Percentiles rank a stretch among this genome's conserved stretches.
Evolutionary conservation across 2,113 vertebrate species (phyloP).

Genomic region (Syngnathus scovelli): DNA sequence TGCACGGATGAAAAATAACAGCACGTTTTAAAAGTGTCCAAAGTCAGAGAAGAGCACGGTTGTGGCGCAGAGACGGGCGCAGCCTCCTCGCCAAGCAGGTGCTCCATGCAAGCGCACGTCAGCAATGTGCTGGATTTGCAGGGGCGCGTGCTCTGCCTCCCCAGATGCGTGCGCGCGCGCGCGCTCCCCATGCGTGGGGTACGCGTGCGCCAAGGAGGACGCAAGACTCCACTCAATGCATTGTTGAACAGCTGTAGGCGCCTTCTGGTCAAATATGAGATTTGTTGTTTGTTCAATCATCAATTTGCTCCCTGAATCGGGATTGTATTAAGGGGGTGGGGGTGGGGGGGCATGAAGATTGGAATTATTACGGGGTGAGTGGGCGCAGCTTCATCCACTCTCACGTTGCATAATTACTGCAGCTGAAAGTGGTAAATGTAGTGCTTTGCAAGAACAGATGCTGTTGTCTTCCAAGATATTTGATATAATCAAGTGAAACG

Average conservation of each 20-base stretch:
- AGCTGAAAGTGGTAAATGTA: slow-evolving; percentile 23
- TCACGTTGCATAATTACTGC: slow-evolving; percentile 57
- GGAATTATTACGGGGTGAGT: slow-evolving; percentile 47
- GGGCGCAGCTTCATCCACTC: slow-evolving; percentile 44
- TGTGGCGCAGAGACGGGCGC: neutral
- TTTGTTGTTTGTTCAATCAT: slow-evolving; percentile 3
- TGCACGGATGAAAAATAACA: neutral
- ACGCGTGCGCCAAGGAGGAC: slow-evolving; percentile 13
- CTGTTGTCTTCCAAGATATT: slow-evolving; percentile 6
- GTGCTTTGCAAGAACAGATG: slow-evolving; percentile 1
- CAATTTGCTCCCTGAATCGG: slow-evolving; percentile 7
- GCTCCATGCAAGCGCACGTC: slow-evolving; percentile 39
- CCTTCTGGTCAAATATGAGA: slow-evolving; percentile 18
- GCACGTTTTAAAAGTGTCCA: slow-evolving; percentile 17
- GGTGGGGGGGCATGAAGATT: slow-evolving; percentile 31
- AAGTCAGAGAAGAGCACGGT: neutral
- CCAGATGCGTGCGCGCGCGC: slow-evolving; percentile 48
- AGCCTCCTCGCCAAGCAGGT: slow-evolving; percentile 11
- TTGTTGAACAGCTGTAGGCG: slow-evolving; percentile 29
- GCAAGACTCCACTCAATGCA: slow-evolving; percentile 7
- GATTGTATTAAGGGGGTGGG: slow-evolving; percentile 34
- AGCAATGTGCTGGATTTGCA: slow-evolving; percentile 25
- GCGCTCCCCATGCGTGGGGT: slow-evolving; percentile 28
- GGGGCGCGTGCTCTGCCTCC: slow-evolving; percentile 29
- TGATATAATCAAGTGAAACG: neutral